phyloP scores from a whole-genome alignment of 2,888 invertebrate genomes.

The Rhamphomyia laevipes region DNA sequence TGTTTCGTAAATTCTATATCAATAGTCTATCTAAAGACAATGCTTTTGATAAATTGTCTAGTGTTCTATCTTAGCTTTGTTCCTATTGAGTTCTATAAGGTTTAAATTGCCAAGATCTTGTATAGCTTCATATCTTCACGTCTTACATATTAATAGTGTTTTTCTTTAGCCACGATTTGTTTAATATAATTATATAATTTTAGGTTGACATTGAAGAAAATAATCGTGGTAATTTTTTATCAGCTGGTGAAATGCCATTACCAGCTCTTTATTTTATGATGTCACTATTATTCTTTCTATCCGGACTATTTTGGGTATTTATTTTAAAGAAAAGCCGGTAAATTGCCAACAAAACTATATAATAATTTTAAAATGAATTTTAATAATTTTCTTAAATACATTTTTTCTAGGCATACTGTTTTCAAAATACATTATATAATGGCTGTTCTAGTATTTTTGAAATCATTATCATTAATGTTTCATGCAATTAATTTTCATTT shows the following conservation, averaged over 20 bases:
- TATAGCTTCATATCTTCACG: too few relatives aligned
- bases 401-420: conserved; percentile 54
- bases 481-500: conserved; percentile 93
- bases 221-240: conserved; percentile 74
- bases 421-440: conserved; percentile 95
- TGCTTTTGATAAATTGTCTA: too few relatives aligned
- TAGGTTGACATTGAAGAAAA: conserved; percentile 81
- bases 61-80: too few relatives aligned
- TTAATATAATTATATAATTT: conserved; percentile 4
- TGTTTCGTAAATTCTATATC: too few relatives aligned
- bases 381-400: background rate
- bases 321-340: conserved; percentile 68
- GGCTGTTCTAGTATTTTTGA: conserved; percentile 81
- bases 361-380: background rate
- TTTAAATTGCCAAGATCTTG: too few relatives aligned
- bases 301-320: conserved; percentile 88
- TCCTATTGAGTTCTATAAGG: too few relatives aligned
- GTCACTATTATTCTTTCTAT: conserved; percentile 76
- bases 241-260: conserved; percentile 93
- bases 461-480: conserved; percentile 83
- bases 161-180: too few relatives aligned
- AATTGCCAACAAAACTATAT: too few relatives aligned
- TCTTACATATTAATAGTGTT: too few relatives aligned
- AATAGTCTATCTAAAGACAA: too few relatives aligned
- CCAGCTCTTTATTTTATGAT: conserved; percentile 88